Conservation (phyloP, 2,113 vertebrate genomes). For the Tetrao urogallus region DNA sequence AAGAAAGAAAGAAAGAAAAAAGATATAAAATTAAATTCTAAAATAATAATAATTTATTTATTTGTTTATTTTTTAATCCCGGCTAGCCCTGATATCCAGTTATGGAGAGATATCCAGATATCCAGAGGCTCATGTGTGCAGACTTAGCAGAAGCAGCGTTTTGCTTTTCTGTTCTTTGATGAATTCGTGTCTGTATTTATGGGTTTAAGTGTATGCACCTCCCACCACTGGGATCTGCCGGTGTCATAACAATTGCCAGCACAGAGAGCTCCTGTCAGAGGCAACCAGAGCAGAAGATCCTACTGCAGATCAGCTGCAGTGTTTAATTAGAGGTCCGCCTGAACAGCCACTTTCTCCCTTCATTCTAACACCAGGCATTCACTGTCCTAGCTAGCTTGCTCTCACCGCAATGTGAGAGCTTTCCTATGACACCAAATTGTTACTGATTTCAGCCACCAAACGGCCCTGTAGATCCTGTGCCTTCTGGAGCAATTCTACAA, state of each 20-base stretch:
- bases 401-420: accelerated
- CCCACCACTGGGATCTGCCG: accelerated
- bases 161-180: accelerated
- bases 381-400: not conserved
- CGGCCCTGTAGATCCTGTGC: accelerated
- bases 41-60: not conserved
- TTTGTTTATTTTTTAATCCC: no score
- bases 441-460: not conserved
- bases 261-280: not conserved
- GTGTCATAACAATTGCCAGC: not conserved
- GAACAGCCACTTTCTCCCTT: not conserved
- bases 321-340: not conserved
- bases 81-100: not conserved
- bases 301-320: not conserved
- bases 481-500: accelerated
- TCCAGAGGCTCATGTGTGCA: accelerated
- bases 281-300: not conserved
- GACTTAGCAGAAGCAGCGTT: not conserved
- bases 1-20: no score
- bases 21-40: no score
- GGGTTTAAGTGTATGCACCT: accelerated
- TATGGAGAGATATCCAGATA: not conserved
- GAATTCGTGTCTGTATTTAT: not conserved
- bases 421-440: not conserved
- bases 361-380: not conserved